Conservation (phyloP, 2,113 vertebrate genomes). For the Sinocyclocheilus anshuiensis region DNA sequence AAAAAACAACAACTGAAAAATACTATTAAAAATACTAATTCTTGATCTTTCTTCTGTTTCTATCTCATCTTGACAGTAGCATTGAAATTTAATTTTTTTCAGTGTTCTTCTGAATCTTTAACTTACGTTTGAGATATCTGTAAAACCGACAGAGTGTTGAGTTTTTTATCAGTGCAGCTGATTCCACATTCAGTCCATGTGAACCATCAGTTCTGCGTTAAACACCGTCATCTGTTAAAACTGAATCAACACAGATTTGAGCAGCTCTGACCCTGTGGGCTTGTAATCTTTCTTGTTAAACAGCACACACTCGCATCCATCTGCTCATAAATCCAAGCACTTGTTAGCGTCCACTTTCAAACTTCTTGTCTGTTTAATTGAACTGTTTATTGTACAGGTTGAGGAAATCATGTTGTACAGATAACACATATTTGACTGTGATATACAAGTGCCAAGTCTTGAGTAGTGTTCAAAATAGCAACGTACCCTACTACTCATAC, state of each 20-base stretch:
- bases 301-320: neutral
- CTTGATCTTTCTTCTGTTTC: neutral
- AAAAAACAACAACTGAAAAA: too few relatives aligned
- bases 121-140: neutral
- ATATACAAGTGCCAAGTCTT: neutral
- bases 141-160: neutral
- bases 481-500: neutral
- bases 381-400: neutral
- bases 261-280: conserved; percentile 19
- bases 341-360: neutral
- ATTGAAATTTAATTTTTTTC: neutral
- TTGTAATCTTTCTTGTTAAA: conserved; percentile 44
- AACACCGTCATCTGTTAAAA: conserved; percentile 21
- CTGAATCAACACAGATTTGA: conserved; percentile 10
- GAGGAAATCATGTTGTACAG: neutral
- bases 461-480: neutral
- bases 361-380: neutral
- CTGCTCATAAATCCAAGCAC: neutral
- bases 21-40: too few relatives aligned
- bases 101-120: neutral
- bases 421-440: neutral
- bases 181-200: neutral
- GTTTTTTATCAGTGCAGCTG: neutral
- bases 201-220: conserved; percentile 13
- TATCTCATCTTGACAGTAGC: neutral